Conservation (phyloP, 2,888 invertebrate genomes). For the Isotomurus palustris region DNA sequence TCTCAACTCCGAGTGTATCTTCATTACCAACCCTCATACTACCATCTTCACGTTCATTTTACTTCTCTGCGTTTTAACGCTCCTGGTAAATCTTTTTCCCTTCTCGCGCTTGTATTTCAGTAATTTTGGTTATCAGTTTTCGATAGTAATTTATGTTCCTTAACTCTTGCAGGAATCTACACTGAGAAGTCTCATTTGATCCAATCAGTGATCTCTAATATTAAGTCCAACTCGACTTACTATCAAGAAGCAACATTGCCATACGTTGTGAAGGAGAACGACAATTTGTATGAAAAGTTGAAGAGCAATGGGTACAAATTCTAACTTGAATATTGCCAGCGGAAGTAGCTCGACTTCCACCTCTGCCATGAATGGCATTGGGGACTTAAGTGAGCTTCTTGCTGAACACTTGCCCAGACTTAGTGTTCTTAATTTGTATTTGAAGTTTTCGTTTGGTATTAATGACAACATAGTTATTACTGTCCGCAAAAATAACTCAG, state of each 20-base stretch:
- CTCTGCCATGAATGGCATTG: too few species aligned
- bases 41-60: slow-evolving; percentile 93
- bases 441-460: too few species aligned
- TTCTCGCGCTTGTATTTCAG: not conserved
- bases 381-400: slow-evolving; percentile 16
- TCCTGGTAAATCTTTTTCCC: slow-evolving; percentile 55
- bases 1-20: slow-evolving; percentile 76
- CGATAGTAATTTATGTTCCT: slow-evolving; percentile 15
- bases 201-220: slow-evolving; percentile 82
- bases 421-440: slow-evolving; percentile 39
- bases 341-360: too few species aligned
- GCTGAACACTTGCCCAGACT: slow-evolving; percentile 43
- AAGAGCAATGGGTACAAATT: slow-evolving; percentile 56
- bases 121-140: not conserved
- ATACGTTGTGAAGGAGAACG: slow-evolving; percentile 72
- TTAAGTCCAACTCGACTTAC: slow-evolving; percentile 74
- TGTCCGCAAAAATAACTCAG: too few species aligned
- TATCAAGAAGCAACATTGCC: slow-evolving; percentile 77
- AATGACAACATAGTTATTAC: too few species aligned
- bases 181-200: slow-evolving; percentile 83
- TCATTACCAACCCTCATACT: slow-evolving; percentile 96
- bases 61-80: slow-evolving; percentile 73
- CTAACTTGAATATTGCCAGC: slow-evolving; percentile 47
- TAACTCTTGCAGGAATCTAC: slow-evolving; percentile 60
- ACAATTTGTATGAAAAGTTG: slow-evolving; percentile 64